Evolutionary conservation across 2,113 vertebrate genomes (phyloP), one percentile per base, ranked within the genome.

Genomic region (Bambusicola thoracicus): DNA sequence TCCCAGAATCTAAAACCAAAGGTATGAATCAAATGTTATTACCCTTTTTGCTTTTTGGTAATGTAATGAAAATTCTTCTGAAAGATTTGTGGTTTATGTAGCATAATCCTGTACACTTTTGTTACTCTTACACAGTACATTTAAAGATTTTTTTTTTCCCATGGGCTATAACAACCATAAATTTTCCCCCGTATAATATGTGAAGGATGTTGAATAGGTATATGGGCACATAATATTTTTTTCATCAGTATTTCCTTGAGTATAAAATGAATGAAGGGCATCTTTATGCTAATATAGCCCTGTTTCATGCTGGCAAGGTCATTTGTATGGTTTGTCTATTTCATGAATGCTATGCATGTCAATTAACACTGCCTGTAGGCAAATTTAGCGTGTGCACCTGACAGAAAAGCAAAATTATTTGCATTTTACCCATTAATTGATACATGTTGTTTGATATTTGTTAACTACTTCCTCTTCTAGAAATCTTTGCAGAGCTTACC

Each of bases 381-480:
- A 89, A 56, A 10, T 94, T 93, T 89, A 93, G 53, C 53, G 36
- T 85, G 15, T 66, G 36, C 12, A 69, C 14, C 62, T 85, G 66
- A 92, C 18, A 91, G 24, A 91, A 93, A 92, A 77, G 7, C 21
- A 78, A 59, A 89, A 86, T 81, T 94, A 17, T 69, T 85, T 89
- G 19, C 24, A 67, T 59, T 76, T 38, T 44, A 75, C 10, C 44
- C n/a, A 13, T 69, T 43, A 95, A 81, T 8, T 61, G 40, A 78
- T 84, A 3, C 1, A 27, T 91, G 85, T 79, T 75, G 0, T 24
- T 87, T 81, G 18, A 69, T 67, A 95, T 75, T 55, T 74, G 17
- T 76, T 95, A 88, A 83, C 56, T 88, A 41, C 75, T 91, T 94
- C 30, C 3, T 49, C 12, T 89, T 84, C 51, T 40, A 55, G 25